These are phyloP conservation scores for Anguilla pacifica DNA, from an alignment of 2,797 vertebrate genomes.

Conservation along the genomic window DNA sequence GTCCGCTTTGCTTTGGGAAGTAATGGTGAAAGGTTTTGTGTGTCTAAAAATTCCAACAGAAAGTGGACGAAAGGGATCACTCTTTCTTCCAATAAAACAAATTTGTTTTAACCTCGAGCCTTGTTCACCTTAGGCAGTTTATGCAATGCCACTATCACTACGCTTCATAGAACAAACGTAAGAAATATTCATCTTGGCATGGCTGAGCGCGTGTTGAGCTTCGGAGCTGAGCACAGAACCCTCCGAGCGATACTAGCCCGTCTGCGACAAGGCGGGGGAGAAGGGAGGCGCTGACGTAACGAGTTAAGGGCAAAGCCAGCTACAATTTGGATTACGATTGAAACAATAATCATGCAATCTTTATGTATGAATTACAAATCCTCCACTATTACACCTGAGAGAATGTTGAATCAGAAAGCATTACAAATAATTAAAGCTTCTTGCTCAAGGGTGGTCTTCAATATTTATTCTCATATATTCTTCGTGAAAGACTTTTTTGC, in stretches of 20 bases:
- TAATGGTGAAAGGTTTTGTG: slow-evolving; percentile 75
- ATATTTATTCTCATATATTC: not conserved
- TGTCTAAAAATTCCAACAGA: slow-evolving; percentile 48
- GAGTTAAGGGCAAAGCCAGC: slow-evolving; percentile 47
- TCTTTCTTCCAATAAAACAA: slow-evolving; percentile 24
- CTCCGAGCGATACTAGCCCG: slow-evolving; percentile 48
- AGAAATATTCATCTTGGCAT: slow-evolving; percentile 48
- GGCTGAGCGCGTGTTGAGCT: slow-evolving; percentile 40
- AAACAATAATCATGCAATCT: slow-evolving; percentile 55
- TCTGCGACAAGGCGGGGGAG: slow-evolving; percentile 31
- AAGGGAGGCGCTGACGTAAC: slow-evolving; percentile 58
- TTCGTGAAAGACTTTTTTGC: not conserved
- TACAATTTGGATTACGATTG: slow-evolving; percentile 59
- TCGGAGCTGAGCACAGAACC: slow-evolving; percentile 37
- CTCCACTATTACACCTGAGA: slow-evolving; percentile 38
- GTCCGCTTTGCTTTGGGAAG: slow-evolving; percentile 74
- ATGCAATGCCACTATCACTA: slow-evolving; percentile 52
- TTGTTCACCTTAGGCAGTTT: slow-evolving; percentile 46
- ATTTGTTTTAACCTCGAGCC: slow-evolving; percentile 41
- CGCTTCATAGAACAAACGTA: slow-evolving; percentile 52
- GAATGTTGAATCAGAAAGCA: slow-evolving; percentile 46
- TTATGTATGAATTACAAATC: slow-evolving; percentile 62
- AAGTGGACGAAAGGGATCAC: slow-evolving; percentile 32
- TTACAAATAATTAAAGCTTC: slow-evolving; percentile 46
- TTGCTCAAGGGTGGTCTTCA: slow-evolving; percentile 24